These are phyloP conservation scores for Scomber japonicus DNA, from an alignment of 2,113 vertebrate genomes.

Conservation along the genomic window DNA sequence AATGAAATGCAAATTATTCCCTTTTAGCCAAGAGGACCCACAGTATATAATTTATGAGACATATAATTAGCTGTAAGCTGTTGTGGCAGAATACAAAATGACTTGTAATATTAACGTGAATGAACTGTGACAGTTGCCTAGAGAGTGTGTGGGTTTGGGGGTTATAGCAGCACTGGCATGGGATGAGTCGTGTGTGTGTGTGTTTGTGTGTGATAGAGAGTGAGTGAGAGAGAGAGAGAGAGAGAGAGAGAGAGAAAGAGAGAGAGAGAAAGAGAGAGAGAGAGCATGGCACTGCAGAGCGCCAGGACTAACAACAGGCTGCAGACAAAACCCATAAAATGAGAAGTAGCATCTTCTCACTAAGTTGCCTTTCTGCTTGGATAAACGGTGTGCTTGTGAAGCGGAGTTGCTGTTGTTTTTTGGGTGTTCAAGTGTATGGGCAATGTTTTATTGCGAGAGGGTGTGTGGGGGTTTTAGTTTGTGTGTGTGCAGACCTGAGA, in stretches of 20 bases:
- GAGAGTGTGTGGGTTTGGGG: constrained; percentile 47
- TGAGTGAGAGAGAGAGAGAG: too few species aligned
- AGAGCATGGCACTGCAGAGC: constrained; percentile 60
- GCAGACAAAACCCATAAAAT: constrained; percentile 41
- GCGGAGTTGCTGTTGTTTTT: not conserved
- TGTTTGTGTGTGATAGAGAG: not conserved
- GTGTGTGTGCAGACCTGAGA: not conserved
- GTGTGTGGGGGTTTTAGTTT: not conserved
- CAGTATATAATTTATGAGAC: constrained; percentile 72
- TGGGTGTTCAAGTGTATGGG: not conserved
- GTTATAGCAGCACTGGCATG: constrained; percentile 37
- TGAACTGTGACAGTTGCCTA: constrained; percentile 74
- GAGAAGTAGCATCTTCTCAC: not conserved
- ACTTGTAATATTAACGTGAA: constrained; percentile 75
- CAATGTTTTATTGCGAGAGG: not conserved
- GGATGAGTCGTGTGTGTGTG: constrained; percentile 44
- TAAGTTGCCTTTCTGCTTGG: constrained; percentile 28
- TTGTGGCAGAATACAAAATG: constrained; percentile 78
- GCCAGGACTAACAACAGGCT: constrained; percentile 66
- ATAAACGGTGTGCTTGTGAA: not conserved
- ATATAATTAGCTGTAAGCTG: constrained; percentile 80
- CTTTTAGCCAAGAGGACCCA: constrained; percentile 62
- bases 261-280: too few species aligned
- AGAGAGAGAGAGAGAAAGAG: too few species aligned
- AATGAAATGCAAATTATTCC: constrained; percentile 72